Evolutionary conservation across 2,113 vertebrate genomes (phyloP).

Genomic region (Pteronura brasiliensis): DNA sequence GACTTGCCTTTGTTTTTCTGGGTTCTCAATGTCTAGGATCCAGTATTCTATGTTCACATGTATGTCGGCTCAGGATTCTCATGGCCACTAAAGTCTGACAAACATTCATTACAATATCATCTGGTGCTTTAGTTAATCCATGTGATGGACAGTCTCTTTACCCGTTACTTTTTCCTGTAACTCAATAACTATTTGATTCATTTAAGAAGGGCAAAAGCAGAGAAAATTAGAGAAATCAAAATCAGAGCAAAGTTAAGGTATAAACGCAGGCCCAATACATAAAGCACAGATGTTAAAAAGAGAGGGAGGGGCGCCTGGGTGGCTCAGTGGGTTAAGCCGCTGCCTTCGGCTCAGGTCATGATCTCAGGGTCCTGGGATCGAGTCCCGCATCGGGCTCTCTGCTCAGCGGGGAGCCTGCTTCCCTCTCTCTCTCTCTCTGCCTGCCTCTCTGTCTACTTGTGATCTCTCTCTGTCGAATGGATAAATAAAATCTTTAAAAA

Average conservation of each 20-base stretch:
- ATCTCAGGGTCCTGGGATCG: too few relatives aligned
- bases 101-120: neutral
- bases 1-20: neutral
- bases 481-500: too few relatives aligned
- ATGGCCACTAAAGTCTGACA: accelerated
- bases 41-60: neutral
- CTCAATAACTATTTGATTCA: neutral
- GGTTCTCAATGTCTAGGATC: neutral
- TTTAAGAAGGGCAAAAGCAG: neutral
- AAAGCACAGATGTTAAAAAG: neutral
- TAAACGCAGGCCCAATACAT: neutral
- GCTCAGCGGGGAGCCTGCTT: too few relatives aligned
- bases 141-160: accelerated
- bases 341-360: too few relatives aligned
- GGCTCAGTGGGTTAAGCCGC: too few relatives aligned
- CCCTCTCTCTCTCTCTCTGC: too few relatives aligned
- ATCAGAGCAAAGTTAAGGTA: neutral
- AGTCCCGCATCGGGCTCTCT: too few relatives aligned
- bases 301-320: too few relatives aligned
- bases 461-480: too few relatives aligned
- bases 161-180: accelerated
- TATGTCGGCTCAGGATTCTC: neutral
- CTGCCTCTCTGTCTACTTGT: too few relatives aligned
- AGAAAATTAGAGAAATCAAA: neutral
- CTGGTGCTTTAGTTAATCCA: neutral